Base-by-base conservation (phyloP, 2,113 vertebrate genomes). In the Paracanthobrama guichenoti region DNA sequence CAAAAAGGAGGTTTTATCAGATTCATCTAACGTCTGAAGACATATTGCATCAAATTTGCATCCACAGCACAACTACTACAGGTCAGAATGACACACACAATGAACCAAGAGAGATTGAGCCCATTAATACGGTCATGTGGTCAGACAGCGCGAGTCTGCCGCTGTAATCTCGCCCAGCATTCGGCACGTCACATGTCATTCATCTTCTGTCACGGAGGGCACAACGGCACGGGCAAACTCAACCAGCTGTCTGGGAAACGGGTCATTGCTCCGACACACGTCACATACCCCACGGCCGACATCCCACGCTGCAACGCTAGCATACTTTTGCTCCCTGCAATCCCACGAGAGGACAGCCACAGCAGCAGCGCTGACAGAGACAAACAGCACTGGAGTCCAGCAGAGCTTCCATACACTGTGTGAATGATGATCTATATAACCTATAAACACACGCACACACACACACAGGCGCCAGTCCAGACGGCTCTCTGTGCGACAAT, bases 281-380 rank as follows among this genome's bases (percentile, higher is more conserved):
- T 3, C 31, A 31, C 31, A 42, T 50, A 62, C 55, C 67, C 50
- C 28, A 13, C 62, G 26, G 28, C 24, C n/a, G 42, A 18, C 28
- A 22, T 18, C 46, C 18, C 16, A 60, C n/a, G 39, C 57, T 62
- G 55, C 55, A 35, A 13, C 44, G 39, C 42, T 14, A 13, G 53
- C 20, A n/a, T 53, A n/a, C 24, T 50, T 28, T 7, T 16, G 11
- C 75, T 8, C 75, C 6, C 39, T 20, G 9, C 72, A 50, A 4
- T 80, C 78, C 60, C 78, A 48, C 18, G 78, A 80, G 78, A 66
- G 78, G 59, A 80, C 78, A 64, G 59, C n/a, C 64, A 26, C 10
- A 28, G 42, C 24, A 31, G 60, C 42, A 8, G 60, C 60, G 10
- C 10, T 11, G 39, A 75, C 81, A 74, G 66, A 72, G 57, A 60